Percentiles rank a stretch among this genome's conserved stretches.
Evolutionary conservation across 2,113 vertebrate species (phyloP).

Genomic region (Ophthalmolycus amberensis): DNA sequence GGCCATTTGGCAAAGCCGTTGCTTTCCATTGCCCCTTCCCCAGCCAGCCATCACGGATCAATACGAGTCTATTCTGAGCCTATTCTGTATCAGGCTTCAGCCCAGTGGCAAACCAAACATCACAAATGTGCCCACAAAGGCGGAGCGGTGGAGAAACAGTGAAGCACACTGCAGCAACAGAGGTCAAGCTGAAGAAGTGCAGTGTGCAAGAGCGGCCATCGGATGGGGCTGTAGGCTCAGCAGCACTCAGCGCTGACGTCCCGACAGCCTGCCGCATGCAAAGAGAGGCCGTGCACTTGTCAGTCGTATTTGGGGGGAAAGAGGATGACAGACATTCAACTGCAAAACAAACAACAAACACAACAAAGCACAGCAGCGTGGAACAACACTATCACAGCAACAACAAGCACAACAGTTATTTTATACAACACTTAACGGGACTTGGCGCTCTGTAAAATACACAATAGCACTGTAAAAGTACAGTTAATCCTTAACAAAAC

Average conservation of each 20-base stretch:
- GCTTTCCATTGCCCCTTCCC: constrained; percentile 32
- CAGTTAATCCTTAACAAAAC: no score
- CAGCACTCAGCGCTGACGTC: background rate
- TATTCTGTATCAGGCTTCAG: constrained; percentile 47
- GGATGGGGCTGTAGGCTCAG: constrained; percentile 30
- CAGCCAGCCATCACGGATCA: constrained; percentile 46
- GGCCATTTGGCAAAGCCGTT: background rate
- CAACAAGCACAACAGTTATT: no score
- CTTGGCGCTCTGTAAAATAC: no score
- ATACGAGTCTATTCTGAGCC: constrained; percentile 65
- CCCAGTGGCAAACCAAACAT: constrained; percentile 59
- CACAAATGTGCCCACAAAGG: constrained; percentile 19
- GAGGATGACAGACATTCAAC: background rate
- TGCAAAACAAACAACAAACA: background rate
- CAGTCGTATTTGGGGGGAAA: background rate
- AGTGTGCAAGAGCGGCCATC: constrained; percentile 30
- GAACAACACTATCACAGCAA: no score
- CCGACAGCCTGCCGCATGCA: background rate
- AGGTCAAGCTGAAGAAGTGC: constrained; percentile 38
- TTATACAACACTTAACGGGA: no score
- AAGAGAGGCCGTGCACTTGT: background rate
- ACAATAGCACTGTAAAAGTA: no score
- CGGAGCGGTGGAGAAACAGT: constrained; percentile 14
- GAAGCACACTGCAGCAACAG: constrained; percentile 45
- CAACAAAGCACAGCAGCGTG: no score